Evolutionary conservation across 2,888 invertebrate genomes (phyloP).

Genomic region (Diarsia brunnea): DNA sequence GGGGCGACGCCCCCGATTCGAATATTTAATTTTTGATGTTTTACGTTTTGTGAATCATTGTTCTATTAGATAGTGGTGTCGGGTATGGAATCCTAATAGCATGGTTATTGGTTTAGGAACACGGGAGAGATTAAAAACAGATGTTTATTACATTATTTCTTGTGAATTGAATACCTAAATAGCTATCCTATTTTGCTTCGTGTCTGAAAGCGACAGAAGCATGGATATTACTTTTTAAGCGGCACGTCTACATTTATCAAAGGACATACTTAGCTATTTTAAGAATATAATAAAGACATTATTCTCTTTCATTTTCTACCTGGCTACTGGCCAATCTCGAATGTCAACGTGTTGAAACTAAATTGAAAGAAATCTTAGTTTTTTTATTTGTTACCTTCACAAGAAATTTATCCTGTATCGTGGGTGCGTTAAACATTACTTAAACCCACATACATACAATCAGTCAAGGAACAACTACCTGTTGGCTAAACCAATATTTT

Average conservation of each 20-base stretch:
- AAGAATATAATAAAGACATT: not conserved
- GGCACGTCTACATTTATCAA: not conserved
- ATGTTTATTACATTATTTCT: constrained; percentile 9
- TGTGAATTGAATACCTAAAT: constrained; percentile 16
- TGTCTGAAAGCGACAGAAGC: not conserved
- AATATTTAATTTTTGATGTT: constrained; percentile 62
- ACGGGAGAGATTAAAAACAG: constrained; percentile 16
- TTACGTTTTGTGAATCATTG: constrained; percentile 49
- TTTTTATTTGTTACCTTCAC: not conserved
- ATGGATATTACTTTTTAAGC: not conserved
- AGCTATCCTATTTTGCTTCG: not conserved
- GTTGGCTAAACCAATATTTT: not conserved
- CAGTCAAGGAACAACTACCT: not conserved
- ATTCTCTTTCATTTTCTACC: not conserved
- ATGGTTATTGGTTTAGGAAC: constrained; percentile 45
- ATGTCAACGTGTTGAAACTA: not conserved
- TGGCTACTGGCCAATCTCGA: not conserved
- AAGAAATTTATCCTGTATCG: too few relatives aligned
- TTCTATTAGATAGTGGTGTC: constrained; percentile 30
- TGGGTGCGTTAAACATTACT: not conserved
- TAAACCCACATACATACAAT: not conserved
- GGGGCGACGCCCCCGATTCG: constrained; percentile 37
- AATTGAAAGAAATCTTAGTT: not conserved
- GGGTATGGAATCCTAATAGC: constrained; percentile 13
- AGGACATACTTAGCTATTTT: not conserved